Evolutionary conservation across 2,113 vertebrate genomes (phyloP).

Genomic region (Percopsis transmontana): DNA sequence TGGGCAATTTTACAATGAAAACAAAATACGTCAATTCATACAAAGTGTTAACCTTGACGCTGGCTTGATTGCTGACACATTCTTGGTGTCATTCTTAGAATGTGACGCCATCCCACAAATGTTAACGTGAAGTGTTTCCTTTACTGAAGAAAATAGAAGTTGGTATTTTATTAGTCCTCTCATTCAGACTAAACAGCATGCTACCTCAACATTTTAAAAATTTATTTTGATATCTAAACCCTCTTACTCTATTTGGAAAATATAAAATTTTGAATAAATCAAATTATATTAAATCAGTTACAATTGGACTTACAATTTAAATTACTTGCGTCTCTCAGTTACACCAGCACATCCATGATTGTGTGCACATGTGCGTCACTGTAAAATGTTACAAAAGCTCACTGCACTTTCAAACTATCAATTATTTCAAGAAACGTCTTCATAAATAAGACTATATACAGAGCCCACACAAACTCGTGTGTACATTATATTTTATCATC

Average conservation of each 20-base stretch:
- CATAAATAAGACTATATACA: neutral
- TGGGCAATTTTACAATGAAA: neutral
- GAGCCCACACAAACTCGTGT: neutral
- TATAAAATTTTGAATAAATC: neutral
- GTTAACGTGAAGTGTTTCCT: constrained; percentile 18
- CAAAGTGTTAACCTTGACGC: neutral
- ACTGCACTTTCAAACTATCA: too few species aligned
- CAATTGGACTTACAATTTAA: neutral
- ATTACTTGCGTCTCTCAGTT: neutral
- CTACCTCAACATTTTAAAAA: constrained; percentile 9
- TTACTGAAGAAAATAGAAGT: constrained; percentile 32
- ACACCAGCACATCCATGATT: neutral
- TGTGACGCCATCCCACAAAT: too few species aligned
- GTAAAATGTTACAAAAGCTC: neutral
- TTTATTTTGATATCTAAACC: neutral
- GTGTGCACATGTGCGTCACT: neutral
- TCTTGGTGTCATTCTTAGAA: neutral
- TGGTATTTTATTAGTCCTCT: constrained; percentile 31
- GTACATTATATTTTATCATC: neutral
- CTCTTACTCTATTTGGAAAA: neutral
- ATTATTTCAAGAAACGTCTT: neutral
- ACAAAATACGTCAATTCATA: neutral
- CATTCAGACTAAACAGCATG: constrained; percentile 1
- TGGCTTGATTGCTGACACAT: neutral
- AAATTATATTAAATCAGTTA: neutral